Base-by-base conservation (phyloP, 2,888 invertebrate species). In the Lepeophtheirus nordmannii region DNA sequence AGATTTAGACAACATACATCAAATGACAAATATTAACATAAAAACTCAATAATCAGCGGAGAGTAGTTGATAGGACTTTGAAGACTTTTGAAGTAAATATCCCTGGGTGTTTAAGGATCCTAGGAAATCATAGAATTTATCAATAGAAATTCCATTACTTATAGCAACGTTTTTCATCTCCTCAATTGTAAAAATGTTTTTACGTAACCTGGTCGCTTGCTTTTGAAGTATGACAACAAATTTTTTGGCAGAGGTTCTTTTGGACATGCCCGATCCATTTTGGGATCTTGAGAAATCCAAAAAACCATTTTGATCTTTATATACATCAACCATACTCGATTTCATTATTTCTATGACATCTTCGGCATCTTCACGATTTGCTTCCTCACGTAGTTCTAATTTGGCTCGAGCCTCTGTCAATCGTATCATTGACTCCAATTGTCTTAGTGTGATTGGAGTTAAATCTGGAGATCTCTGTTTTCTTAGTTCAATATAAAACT, bases 281-380 rank as follows among this genome's bases (percentile, higher is more conserved):
- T 66, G 61, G 39, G 23, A 30, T 60, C 67, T 1, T 12, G 53
- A 53, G 70, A 80, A 81, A 71, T 82, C 80, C 69, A 85, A 78
- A 66, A 80, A 78, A 1, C 86, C 86, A 70, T 80, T 81, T 72
- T 85, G 83, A 72, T 87, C 84, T 58, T 84, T 83, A 73, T 83
- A 85, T 0, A 85, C 83, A 73, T 89, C 87, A 39, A 84, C 78
- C 73, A 89, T 80, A 74, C 86, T 88, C 74, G 84, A 83, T 72
- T 85, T 84, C 76, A 91, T 82, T 65, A 96, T 81, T 73, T 89
- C 87, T 46, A 94, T 81, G 40, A 92, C 84, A 74, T 94, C 91
- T 68, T 80, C 77, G 0, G 92, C 93, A 76, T 96, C 94, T 66
- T 81, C 75, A 67, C 78, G 81, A 0, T 85, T 87, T 0, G 87